Evolutionary conservation across 2,888 invertebrate genomes (phyloP).

Genomic region (Apodemia zela): DNA sequence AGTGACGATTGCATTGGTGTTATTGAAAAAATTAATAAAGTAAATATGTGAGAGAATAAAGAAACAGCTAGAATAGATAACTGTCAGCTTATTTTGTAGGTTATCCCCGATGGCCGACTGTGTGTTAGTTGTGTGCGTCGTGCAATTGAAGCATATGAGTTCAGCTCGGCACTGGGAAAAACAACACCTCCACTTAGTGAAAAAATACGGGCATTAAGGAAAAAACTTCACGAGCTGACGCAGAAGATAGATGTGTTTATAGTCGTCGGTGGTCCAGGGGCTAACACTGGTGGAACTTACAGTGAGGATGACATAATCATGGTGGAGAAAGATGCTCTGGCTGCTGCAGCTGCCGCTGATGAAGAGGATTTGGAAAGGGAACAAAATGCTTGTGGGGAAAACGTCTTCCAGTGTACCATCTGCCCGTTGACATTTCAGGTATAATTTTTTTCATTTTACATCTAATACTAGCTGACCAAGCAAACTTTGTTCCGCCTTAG

Average conservation of each 20-base stretch:
- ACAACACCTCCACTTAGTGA: slow-evolving; percentile 60
- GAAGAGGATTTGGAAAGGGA: slow-evolving; percentile 54
- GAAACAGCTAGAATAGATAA: background rate
- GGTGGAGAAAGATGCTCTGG: slow-evolving; percentile 63
- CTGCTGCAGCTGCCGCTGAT: slow-evolving; percentile 56
- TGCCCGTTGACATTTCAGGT: slow-evolving; percentile 65
- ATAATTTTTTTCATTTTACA: background rate
- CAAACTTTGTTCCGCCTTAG: too few species aligned
- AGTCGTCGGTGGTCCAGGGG: slow-evolving; percentile 60
- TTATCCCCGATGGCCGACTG: slow-evolving; percentile 59
- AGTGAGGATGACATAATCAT: slow-evolving; percentile 70
- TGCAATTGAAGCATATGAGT: slow-evolving; percentile 58
- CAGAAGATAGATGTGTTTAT: slow-evolving; percentile 73
- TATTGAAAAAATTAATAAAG: too few species aligned
- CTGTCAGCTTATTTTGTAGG: slow-evolving; percentile 37
- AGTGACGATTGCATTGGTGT: too few species aligned
- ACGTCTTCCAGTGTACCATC: slow-evolving; percentile 66
- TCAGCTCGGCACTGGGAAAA: slow-evolving; percentile 47
- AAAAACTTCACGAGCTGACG: slow-evolving; percentile 61
- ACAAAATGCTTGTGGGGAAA: slow-evolving; percentile 55
- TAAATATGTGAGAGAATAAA: background rate
- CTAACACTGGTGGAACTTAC: slow-evolving; percentile 50
- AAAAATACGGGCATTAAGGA: slow-evolving; percentile 61
- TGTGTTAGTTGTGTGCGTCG: slow-evolving; percentile 55
- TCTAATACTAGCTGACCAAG: background rate